Base-by-base conservation (phyloP, 64 coral and sea anemone species). In the Stichodactyla helianthus region DNA sequence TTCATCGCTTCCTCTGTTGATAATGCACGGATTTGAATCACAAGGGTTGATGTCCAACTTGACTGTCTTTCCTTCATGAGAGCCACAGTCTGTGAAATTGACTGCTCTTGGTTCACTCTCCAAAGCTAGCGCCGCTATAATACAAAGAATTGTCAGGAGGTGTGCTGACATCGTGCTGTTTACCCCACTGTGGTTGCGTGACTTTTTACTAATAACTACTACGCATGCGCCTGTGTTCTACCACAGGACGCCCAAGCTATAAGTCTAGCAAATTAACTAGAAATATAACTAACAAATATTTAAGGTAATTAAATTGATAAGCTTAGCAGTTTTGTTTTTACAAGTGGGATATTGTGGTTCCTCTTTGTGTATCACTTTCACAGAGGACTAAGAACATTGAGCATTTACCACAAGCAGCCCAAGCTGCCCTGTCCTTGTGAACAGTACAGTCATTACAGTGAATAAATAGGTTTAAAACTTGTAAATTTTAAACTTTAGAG, bases 1-100 rank as follows among this genome's bases (percentile, higher is more conserved):
- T 55, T 70, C 86, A 16, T 54, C 67, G 19, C 19, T 35, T 25
- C 86, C 86, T 7, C 19, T 10, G 2, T 87, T 87, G 53, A 87
- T 19, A 27, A 87, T 51, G 53, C 86, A 87, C 16, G 86, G 86
- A 71, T 20, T 53, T 22, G 64, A 51, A 58, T 52, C 20, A 67
- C 86, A 87, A 14, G 86, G 86, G 0, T 50, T 54, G 20, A 87
- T 78, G 26, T 87, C 86, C 0, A 87, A 27, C 7, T 54, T 50
- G 27, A 51, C 26, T 6, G 77, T 78, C 71, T 55, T 27, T 18
- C 86, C 86, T 78, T 78, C 65, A 10, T 87, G 18, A 6, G 68
- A 87, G 11, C 86, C 86, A 55, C 86, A 87, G 86, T 87, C 86
- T 12, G 51, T 54, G 67, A 77, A 87, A 16, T 54, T 87, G 7